Percentiles rank a stretch among this genome's conserved stretches.
phyloP scores from a whole-genome alignment of 2,797 vertebrate genomes.

The Pantherophis alleghaniensis region DNA sequence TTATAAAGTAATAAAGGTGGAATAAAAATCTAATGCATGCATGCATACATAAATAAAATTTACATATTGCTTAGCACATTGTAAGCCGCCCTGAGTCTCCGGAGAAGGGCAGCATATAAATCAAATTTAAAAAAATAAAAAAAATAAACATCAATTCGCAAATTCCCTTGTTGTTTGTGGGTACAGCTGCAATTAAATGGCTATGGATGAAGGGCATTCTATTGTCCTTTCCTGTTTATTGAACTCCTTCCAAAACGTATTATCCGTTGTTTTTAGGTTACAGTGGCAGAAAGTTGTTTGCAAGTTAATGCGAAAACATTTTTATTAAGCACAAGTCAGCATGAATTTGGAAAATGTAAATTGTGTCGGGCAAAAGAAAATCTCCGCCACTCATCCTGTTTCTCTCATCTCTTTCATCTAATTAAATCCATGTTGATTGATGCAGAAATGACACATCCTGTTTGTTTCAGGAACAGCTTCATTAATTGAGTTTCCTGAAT shows the following conservation, averaged over 20 bases:
- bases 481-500: conserved; percentile 1
- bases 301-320: conserved; percentile 52
- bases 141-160: neutral
- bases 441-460: conserved; percentile 54
- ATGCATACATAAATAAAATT: neutral
- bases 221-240: neutral
- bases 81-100: no score
- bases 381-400: conserved; percentile 4
- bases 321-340: conserved; percentile 54
- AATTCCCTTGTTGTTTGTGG: neutral
- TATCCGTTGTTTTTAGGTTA: conserved; percentile 15
- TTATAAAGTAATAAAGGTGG: neutral
- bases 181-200: neutral
- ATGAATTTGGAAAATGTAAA: conserved; percentile 62
- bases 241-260: neutral
- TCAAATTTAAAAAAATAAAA: no score
- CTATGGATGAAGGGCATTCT: neutral
- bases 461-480: conserved; percentile 54
- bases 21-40: neutral
- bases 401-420: conserved; percentile 22
- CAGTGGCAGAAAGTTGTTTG: conserved; percentile 41
- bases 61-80: no score
- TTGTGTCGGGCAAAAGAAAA: conserved; percentile 66
- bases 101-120: no score
- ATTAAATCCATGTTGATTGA: conserved; percentile 70